Percentiles rank a stretch among this genome's conserved stretches.
These are phyloP conservation scores for Percina caprodes DNA, from an alignment of 2,113 vertebrate genomes.

Conservation along the genomic window DNA sequence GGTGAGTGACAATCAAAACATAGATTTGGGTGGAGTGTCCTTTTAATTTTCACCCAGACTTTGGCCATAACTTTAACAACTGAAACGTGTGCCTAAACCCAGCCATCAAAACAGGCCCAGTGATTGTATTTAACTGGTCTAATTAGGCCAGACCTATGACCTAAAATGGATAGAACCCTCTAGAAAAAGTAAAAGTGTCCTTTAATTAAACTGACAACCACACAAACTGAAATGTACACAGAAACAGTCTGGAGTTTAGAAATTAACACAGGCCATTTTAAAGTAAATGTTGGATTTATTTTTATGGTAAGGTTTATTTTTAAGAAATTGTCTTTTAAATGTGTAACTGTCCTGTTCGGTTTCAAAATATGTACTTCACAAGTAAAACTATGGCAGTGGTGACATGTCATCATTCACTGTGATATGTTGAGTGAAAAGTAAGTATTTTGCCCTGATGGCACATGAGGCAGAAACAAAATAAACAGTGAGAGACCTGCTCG, in stretches of 20 bases:
- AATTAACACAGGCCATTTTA: neutral
- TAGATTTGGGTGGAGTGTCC: neutral
- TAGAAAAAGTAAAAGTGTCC: neutral
- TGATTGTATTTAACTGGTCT: neutral
- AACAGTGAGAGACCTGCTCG: slow-evolving; percentile 87
- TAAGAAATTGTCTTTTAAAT: neutral
- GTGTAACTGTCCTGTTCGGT: neutral
- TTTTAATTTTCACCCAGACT: neutral
- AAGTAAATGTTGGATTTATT: neutral
- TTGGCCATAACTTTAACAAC: neutral
- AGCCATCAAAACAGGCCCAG: neutral
- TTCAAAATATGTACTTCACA: neutral
- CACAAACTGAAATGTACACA: neutral
- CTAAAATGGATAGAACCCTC: neutral
- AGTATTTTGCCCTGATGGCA: slow-evolving; percentile 31
- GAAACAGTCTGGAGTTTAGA: neutral
- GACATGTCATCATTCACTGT: slow-evolving; percentile 1
- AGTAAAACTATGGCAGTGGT: neutral
- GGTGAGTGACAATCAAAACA: neutral
- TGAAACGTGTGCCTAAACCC: neutral
- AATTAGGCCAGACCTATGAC: neutral
- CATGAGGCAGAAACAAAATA: slow-evolving; percentile 46
- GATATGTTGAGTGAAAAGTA: slow-evolving; percentile 16
- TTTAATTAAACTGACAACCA: neutral
- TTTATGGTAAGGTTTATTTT: neutral